A percentile compares a stretch with the other conserved stretches of the same genome.
Evolutionary conservation across 2,113 vertebrate genomes (phyloP).

Genomic region (Siphamia tubifer): DNA sequence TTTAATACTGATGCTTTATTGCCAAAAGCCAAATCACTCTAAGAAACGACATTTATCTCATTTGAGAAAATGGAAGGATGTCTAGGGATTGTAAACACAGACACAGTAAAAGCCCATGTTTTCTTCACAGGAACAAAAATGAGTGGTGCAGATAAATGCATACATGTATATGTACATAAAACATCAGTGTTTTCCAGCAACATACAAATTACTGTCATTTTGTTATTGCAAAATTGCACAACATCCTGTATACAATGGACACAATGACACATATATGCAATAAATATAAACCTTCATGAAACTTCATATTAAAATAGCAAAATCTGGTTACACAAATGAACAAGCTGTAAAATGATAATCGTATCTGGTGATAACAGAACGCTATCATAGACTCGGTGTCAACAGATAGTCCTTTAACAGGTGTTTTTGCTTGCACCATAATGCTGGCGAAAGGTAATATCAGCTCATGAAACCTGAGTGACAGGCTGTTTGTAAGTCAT

Average conservation of each 20-base stretch:
- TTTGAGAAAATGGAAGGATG: conserved; percentile 15
- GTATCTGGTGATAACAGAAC: too few species aligned
- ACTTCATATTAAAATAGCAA: too few species aligned
- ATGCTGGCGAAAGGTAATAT: too few species aligned
- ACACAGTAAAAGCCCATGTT: neutral
- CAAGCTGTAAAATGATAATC: too few species aligned
- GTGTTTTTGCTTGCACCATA: too few species aligned
- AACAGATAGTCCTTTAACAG: too few species aligned
- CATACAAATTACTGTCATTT: neutral
- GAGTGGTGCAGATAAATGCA: neutral
- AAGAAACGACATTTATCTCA: conserved; percentile 4
- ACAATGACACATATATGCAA: neutral
- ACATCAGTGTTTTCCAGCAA: neutral
- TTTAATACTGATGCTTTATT: neutral
- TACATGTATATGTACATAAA: neutral
- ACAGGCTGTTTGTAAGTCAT: too few species aligned
- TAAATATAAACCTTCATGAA: too few species aligned
- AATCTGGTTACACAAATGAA: too few species aligned
- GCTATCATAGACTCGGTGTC: too few species aligned
- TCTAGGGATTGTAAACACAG: neutral
- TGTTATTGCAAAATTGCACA: neutral
- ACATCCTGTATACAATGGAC: neutral
- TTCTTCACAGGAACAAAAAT: neutral
- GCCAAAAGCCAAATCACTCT: conserved; percentile 13
- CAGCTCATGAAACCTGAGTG: too few species aligned